Conservation (phyloP, 1,140 invertebrate genomes). For the Parapsyche elsis region DNA sequence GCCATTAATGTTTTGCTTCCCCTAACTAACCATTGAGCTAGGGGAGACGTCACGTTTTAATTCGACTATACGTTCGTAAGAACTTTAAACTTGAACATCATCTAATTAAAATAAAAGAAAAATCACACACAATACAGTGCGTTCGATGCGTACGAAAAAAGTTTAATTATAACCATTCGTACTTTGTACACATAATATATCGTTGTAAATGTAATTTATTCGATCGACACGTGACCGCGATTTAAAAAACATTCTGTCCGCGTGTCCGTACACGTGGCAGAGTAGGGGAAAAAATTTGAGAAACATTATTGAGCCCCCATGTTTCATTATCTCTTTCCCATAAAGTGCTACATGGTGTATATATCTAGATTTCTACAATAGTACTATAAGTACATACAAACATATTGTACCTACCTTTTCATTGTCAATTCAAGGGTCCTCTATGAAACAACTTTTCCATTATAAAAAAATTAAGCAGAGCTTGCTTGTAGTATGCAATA, state of each 20-base stretch:
- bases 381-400: too few species aligned
- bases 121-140: not conserved
- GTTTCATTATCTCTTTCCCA: slow-evolving; percentile 9
- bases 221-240: slow-evolving; percentile 53
- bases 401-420: too few species aligned
- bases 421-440: too few species aligned
- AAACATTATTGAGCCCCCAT: slow-evolving; percentile 30
- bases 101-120: not conserved
- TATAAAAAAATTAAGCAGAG: too few species aligned
- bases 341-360: slow-evolving; percentile 2
- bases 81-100: not conserved
- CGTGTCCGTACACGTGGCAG: slow-evolving; percentile 45
- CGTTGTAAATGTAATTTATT: slow-evolving; percentile 26
- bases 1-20: slow-evolving; percentile 29
- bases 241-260: slow-evolving; percentile 55
- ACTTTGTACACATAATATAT: not conserved
- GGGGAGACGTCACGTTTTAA: too few species aligned
- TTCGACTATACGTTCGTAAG: too few species aligned
- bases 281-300: slow-evolving; percentile 15
- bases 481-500: too few species aligned
- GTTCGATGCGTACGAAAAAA: not conserved
- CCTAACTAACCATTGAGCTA: not conserved
- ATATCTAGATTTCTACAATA: too few species aligned
- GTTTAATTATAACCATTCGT: not conserved
- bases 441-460: too few species aligned